These are phyloP conservation scores for Macquaria ambigua DNA, from an alignment of 2,113 vertebrate genomes.

Conservation along the genomic window DNA sequence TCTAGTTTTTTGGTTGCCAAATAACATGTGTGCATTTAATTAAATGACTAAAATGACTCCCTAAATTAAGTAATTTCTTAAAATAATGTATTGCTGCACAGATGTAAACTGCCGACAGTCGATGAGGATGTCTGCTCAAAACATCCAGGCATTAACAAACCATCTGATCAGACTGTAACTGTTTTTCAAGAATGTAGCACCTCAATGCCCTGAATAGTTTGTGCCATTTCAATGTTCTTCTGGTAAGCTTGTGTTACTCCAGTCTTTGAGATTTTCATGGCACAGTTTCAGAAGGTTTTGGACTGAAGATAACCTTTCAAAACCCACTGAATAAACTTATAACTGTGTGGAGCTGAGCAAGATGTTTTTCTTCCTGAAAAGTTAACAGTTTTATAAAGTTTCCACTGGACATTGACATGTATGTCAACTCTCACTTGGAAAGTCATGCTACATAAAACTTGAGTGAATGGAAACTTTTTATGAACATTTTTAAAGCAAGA, in stretches of 20 bases:
- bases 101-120: neutral
- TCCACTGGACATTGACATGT: constrained; percentile 6
- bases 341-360: constrained; percentile 3
- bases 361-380: constrained; percentile 14
- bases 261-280: neutral
- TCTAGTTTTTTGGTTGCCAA: no score
- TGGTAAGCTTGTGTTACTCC: neutral
- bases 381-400: constrained; percentile 27
- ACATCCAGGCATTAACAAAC: neutral
- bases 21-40: neutral
- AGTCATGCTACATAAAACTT: neutral
- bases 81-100: neutral
- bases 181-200: no score
- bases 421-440: neutral
- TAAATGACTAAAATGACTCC: neutral
- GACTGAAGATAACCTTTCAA: constrained; percentile 14
- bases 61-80: neutral
- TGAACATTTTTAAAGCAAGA: neutral
- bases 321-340: neutral
- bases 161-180: no score
- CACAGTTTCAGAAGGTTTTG: constrained; percentile 1
- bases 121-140: neutral
- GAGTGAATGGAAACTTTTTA: constrained; percentile 32
- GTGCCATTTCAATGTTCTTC: neutral
- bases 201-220: neutral